Evolutionary conservation across 2,797 vertebrate species (phyloP).

Genomic region (Caiman crocodilus): DNA sequence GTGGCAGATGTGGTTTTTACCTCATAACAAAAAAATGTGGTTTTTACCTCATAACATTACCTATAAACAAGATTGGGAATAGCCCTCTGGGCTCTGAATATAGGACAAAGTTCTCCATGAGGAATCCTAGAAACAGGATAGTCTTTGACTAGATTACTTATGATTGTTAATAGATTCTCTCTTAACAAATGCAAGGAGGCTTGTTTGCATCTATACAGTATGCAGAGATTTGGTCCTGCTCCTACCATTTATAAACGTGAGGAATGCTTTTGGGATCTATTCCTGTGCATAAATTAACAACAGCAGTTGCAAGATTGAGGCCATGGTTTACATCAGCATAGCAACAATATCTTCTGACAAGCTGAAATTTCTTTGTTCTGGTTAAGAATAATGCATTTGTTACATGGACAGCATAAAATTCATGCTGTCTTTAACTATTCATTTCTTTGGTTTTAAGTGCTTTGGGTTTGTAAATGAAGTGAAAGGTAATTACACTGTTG

Average conservation of each 20-base stretch:
- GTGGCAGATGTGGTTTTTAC: not conserved
- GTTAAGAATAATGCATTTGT: not conserved
- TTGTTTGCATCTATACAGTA: conserved; percentile 58
- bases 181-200: not conserved
- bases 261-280: conserved; percentile 67
- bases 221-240: conserved; percentile 61
- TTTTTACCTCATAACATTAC: not conserved
- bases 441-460: not conserved
- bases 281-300: conserved; percentile 72
- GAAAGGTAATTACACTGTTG: conserved; percentile 2
- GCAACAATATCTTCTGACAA: not conserved
- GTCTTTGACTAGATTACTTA: not conserved
- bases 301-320: conserved; percentile 43
- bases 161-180: not conserved
- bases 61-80: not conserved
- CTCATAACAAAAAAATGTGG: too few relatives aligned
- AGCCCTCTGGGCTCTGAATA: not conserved
- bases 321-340: conserved; percentile 42
- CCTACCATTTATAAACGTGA: conserved; percentile 72
- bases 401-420: not conserved
- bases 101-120: not conserved
- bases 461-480: not conserved
- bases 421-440: not conserved
- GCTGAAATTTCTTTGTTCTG: not conserved
- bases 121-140: not conserved